A percentile compares a stretch with the other conserved stretches of the same genome.
These are phyloP conservation scores for Panagrolaimus sp. DNA, from an alignment of 1,140 invertebrate genomes.

Conservation along the genomic window DNA sequence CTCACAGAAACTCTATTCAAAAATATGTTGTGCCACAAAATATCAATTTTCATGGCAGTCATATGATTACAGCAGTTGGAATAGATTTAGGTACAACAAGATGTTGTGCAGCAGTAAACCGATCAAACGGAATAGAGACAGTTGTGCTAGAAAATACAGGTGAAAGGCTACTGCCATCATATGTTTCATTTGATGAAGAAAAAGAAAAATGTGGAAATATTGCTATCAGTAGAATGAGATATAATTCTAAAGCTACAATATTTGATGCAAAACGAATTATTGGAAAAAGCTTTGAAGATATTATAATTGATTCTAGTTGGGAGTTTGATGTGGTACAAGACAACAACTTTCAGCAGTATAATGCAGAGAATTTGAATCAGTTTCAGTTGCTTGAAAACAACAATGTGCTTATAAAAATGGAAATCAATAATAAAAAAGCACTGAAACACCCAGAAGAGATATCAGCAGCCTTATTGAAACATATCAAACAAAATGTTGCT, in stretches of 20 bases:
- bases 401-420: neutral
- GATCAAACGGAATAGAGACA: neutral
- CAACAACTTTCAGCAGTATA: neutral
- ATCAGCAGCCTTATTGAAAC: neutral
- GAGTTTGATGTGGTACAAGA: neutral
- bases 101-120: neutral
- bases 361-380: neutral
- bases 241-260: neutral
- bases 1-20: too few species aligned
- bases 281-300: neutral
- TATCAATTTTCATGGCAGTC: too few species aligned
- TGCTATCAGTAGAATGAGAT: neutral
- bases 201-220: neutral
- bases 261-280: neutral
- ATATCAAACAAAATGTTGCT: neutral
- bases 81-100: slow-evolving; percentile 1
- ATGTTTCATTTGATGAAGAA: neutral
- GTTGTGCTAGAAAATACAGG: neutral
- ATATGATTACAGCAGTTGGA: neutral
- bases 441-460: neutral
- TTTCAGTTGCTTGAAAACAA: neutral
- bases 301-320: neutral
- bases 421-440: neutral
- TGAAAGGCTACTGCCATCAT: neutral
- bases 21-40: too few species aligned